Percentiles rank a stretch among this genome's conserved stretches.
These are phyloP conservation scores for Tinamus major DNA, from an alignment of 2,797 vertebrate species.

Conservation along the genomic window DNA sequence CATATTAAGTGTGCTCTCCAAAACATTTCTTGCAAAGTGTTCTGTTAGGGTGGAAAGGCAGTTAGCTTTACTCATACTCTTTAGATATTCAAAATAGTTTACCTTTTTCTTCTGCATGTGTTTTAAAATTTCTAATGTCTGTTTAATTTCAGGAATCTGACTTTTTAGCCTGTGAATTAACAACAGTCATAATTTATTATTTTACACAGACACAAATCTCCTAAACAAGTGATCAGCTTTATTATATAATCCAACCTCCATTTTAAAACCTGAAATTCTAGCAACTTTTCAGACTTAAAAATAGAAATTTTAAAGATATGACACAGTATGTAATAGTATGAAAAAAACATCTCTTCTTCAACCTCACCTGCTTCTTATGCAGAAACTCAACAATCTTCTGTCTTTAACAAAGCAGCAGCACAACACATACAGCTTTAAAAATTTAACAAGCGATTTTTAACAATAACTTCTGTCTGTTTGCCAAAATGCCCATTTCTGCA, in stretches of 20 bases:
- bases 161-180: constrained; percentile 90
- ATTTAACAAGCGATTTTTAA: rapidly evolving
- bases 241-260: constrained; percentile 22
- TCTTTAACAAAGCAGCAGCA: background rate
- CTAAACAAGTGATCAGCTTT: constrained; percentile 44
- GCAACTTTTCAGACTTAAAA: background rate
- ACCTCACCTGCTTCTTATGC: background rate
- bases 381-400: background rate
- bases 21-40: constrained; percentile 65
- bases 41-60: constrained; percentile 64
- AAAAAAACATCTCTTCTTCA: constrained; percentile 6
- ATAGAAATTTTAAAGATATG: rapidly evolving
- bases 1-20: constrained; percentile 65
- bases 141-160: constrained; percentile 98
- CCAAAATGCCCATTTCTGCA: rapidly evolving
- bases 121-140: constrained; percentile 97
- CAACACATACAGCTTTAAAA: background rate
- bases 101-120: constrained; percentile 99
- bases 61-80: constrained; percentile 61
- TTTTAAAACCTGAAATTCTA: background rate
- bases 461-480: rapidly evolving
- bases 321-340: background rate
- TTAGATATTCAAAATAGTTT: constrained; percentile 73
- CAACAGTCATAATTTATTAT: constrained; percentile 68
- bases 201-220: constrained; percentile 56